These are phyloP conservation scores for Coenonympha arcania DNA, from an alignment of 2,888 invertebrate genomes.

Conservation along the genomic window DNA sequence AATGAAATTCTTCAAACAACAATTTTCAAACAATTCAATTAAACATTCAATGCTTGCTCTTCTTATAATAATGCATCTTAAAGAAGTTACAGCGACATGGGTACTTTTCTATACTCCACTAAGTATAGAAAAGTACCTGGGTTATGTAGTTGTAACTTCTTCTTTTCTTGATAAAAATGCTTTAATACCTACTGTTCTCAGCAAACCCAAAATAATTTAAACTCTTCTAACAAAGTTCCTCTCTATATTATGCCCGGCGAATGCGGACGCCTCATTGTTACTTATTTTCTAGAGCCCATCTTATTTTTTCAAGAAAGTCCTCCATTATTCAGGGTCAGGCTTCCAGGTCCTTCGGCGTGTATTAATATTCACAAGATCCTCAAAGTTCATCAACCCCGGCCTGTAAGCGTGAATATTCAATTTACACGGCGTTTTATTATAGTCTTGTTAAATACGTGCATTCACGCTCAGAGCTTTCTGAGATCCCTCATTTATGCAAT, in stretches of 20 bases:
- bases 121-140: no score
- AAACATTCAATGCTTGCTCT: no score
- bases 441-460: conserved; percentile 20
- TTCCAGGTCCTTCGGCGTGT: conserved; percentile 22
- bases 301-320: conserved; percentile 25
- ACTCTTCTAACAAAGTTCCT: neutral
- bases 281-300: conserved; percentile 22
- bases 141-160: no score
- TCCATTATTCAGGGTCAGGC: conserved; percentile 28
- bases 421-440: conserved; percentile 19
- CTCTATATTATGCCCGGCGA: neutral
- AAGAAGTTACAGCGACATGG: no score
- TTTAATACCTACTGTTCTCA: no score
- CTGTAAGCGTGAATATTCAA: conserved; percentile 24
- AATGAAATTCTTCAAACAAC: no score
- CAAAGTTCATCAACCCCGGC: conserved; percentile 24
- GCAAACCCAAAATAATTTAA: neutral
- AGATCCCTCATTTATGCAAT: conserved; percentile 14
- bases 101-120: no score
- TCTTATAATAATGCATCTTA: no score
- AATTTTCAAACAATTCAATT: no score
- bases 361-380: conserved; percentile 29
- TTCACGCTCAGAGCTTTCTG: conserved; percentile 9
- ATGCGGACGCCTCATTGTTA: conserved; percentile 17
- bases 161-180: no score